A percentile compares a stretch with the other conserved stretches of the same genome.
Conservation (phyloP, 2,888 invertebrate species). For the Pseudococcus viburni region DNA sequence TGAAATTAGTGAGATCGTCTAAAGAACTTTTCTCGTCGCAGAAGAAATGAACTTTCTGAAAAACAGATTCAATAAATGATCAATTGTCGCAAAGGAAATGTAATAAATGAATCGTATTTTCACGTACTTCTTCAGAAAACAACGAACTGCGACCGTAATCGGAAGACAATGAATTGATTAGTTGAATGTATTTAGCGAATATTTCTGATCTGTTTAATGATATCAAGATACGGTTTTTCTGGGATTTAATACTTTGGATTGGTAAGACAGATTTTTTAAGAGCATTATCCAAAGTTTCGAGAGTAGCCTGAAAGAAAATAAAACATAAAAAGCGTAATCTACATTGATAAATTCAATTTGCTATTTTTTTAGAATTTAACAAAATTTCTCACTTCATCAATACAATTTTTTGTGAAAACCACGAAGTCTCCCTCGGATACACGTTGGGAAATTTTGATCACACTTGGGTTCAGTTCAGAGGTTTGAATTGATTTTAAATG, state of each 20-base stretch:
- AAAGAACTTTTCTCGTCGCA: neutral
- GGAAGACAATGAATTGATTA: neutral
- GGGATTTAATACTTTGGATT: neutral
- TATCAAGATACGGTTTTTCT: neutral
- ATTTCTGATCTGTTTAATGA: neutral
- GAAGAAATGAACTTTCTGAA: neutral
- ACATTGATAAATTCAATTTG: neutral
- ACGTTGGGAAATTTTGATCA: conserved; percentile 14
- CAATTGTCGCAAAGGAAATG: neutral
- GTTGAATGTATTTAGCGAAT: neutral
- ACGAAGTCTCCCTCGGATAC: neutral
- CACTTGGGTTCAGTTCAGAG: neutral
- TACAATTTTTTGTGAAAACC: neutral
- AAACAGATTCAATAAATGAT: neutral
- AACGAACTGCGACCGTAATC: neutral
- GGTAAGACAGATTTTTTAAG: neutral
- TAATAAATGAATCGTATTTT: neutral
- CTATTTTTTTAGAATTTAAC: neutral
- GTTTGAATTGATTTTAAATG: neutral
- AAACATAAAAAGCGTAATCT: neutral
- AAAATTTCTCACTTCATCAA: neutral
- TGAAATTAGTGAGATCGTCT: conserved; percentile 26
- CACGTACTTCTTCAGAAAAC: neutral
- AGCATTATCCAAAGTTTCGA: neutral
- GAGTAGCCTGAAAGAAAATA: neutral